phyloP scores from a whole-genome alignment of 2,113 vertebrate genomes.

The Quiscalus mexicanus region DNA sequence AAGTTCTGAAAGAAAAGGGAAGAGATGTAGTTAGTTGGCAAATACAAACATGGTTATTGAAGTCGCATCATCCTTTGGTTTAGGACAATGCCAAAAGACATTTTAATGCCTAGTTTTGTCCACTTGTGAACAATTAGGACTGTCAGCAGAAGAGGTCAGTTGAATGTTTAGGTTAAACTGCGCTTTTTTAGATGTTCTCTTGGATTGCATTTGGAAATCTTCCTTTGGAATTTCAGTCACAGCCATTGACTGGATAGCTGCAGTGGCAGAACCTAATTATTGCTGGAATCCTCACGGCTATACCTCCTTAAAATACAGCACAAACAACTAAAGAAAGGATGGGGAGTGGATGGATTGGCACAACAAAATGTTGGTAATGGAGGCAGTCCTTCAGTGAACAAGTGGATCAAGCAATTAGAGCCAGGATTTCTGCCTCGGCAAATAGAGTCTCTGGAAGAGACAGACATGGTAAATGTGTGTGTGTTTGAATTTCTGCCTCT shows the following conservation, averaged over 20 bases:
- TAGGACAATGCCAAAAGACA: constrained; percentile 50
- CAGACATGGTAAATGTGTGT: not conserved
- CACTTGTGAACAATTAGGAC: constrained; percentile 64
- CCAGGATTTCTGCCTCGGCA: constrained; percentile 1
- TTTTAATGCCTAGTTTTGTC: constrained; percentile 67
- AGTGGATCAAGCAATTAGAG: constrained; percentile 12
- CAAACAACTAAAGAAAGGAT: not conserved
- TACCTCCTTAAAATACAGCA: constrained; percentile 7
- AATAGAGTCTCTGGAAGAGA: not conserved
- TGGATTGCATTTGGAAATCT: constrained; percentile 61
- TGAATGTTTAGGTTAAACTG: constrained; percentile 64
- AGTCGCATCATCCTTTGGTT: constrained; percentile 69
- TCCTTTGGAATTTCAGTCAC: constrained; percentile 62
- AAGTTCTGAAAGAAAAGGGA: constrained; percentile 61
- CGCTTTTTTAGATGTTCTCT: constrained; percentile 43
- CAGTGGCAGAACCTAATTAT: constrained; percentile 67
- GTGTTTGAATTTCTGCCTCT: not conserved
- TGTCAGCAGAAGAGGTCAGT: constrained; percentile 65
- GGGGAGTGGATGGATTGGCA: not conserved
- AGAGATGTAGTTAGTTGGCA: constrained; percentile 69
- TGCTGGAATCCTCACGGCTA: not conserved
- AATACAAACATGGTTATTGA: constrained; percentile 63
- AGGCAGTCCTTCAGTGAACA: not conserved
- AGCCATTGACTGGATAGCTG: constrained; percentile 39
- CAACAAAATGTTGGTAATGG: constrained; percentile 1